Evolutionary conservation across 2,888 invertebrate genomes (phyloP), one percentile per base, ranked within the genome.

Genomic region (Chromoteleia sp.): DNA sequence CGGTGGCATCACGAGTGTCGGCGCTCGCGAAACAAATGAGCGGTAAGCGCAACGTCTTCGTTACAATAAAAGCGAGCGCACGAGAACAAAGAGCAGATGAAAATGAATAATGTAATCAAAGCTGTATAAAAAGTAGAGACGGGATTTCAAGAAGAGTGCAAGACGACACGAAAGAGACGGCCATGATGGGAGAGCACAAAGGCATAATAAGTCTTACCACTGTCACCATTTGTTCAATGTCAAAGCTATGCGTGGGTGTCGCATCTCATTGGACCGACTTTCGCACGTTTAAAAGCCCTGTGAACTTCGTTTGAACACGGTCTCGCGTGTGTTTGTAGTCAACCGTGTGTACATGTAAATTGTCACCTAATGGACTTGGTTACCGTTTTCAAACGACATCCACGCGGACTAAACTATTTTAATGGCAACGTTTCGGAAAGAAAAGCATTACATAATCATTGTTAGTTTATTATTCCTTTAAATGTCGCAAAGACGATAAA

Each of bases 201-300:
- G 45, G 33, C 45, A 17, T 61, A 29, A 71, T 78, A 71, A 73
- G 65, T 80, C 61, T 74, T 70, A 81, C 65, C 59, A 71, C 81
- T 73, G 81, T 76, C 76, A 67, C 67, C 68, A 77, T 81, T 81
- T 77, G 81, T 77, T 68, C 63, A 45, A 29, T 67, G 81, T 77
- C 81, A 81, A 81, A 81, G 73, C 56, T 14, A 19, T 33, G 77
- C 81, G 81, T 81, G 77, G 77, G 81, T 74, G 81, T 74, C 63
- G 78, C 65, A 25, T 68, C 76, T 73, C 76, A 73, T 73, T 81
- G 74, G 68, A 52, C 63, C 58, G 29, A 58, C 70, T 75, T 71
- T 78, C 50, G 65, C 58, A 58, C 59, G 33, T n/a, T 65, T 71
- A 29, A 63, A 56, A 58, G 71, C 71, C 48, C 50, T 58, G 58